phyloP scores from a whole-genome alignment of 1,140 invertebrate species.

The Ridgeia piscesae region DNA sequence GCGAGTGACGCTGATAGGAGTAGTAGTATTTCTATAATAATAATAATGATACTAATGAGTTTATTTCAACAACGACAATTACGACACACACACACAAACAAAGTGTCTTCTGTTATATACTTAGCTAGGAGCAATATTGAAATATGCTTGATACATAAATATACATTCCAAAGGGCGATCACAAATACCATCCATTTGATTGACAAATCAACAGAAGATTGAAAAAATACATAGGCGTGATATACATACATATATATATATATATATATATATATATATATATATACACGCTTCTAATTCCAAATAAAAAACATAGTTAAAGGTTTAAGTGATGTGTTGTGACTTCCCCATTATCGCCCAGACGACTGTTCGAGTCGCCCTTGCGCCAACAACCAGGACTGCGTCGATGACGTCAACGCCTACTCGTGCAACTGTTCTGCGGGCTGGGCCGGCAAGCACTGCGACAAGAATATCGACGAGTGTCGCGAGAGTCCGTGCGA shows the following conservation, averaged over 20 bases:
- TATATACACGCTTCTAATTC: too few species aligned
- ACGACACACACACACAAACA: background rate
- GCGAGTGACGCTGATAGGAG: background rate
- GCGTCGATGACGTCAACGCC: slow-evolving; percentile 6
- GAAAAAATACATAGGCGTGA: too few species aligned
- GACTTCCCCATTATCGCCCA: background rate
- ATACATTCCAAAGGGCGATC: background rate
- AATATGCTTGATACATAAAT: too few species aligned
- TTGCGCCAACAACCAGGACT: background rate
- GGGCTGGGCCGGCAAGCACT: background rate
- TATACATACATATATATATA: too few species aligned
- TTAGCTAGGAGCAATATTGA: too few species aligned
- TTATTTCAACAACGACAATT: too few species aligned
- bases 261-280: too few species aligned
- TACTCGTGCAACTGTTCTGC: slow-evolving; percentile 1
- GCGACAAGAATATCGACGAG: background rate
- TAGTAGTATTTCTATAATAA: background rate
- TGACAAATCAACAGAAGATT: too few species aligned
- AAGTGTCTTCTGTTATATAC: too few species aligned
- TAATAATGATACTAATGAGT: too few species aligned
- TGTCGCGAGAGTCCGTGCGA: background rate
- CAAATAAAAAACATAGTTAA: background rate
- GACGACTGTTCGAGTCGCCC: slow-evolving; percentile 14
- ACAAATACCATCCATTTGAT: too few species aligned
- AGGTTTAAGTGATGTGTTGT: background rate